Conservation (phyloP, 2,113 vertebrate genomes). For the Triplophysa tibetana region DNA sequence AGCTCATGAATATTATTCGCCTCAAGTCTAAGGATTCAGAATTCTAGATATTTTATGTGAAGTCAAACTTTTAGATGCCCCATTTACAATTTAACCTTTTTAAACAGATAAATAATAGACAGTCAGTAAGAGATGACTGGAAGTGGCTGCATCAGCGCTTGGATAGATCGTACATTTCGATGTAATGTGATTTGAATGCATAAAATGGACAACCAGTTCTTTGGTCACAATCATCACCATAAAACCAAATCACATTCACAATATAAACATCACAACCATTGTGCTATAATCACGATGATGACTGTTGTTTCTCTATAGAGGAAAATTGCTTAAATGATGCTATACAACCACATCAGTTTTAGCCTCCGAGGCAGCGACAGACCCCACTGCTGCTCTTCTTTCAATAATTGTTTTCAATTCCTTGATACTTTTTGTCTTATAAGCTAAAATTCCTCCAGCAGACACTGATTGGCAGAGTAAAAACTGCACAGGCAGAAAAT, state of each 20-base stretch:
- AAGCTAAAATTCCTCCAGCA: conserved; percentile 26
- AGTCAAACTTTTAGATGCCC: no score
- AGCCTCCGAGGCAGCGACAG: neutral
- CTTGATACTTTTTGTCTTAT: conserved; percentile 27
- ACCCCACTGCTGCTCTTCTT: conserved; percentile 6
- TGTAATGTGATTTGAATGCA: conserved; percentile 1
- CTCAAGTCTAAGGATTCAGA: no score
- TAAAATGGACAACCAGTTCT: conserved; percentile 4
- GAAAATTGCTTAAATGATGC: conserved; percentile 18
- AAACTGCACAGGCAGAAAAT: conserved; percentile 24
- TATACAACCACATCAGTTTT: neutral
- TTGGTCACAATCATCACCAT: conserved; percentile 4
- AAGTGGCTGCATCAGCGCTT: neutral
- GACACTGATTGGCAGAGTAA: conserved; percentile 34
- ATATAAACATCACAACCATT: conserved; percentile 18
- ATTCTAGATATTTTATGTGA: no score
- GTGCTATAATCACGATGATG: conserved; percentile 18
- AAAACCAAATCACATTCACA: conserved; percentile 5
- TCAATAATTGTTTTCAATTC: conserved; percentile 39
- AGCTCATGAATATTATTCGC: no score
- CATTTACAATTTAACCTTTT: no score
- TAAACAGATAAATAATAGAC: neutral
- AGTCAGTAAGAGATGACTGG: neutral
- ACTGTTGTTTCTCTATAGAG: conserved; percentile 16
- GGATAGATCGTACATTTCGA: no score